Percentiles rank a stretch among this genome's conserved stretches.
Evolutionary conservation across 2,888 invertebrate genomes (phyloP).

Genomic region (Amitus sp.): DNA sequence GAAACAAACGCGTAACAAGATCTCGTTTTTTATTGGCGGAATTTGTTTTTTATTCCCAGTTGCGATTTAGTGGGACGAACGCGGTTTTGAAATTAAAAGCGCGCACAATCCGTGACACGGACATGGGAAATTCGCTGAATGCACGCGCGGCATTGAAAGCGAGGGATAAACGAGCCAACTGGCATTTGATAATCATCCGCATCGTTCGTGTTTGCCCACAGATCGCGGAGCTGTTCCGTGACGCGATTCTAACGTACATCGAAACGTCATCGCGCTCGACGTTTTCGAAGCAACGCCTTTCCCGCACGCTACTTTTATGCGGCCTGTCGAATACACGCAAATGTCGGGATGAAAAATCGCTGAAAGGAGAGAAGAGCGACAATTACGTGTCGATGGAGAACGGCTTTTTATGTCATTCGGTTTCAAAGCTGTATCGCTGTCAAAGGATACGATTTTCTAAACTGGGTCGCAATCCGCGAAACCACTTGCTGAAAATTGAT

Average conservation of each 20-base stretch:
- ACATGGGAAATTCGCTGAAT: conserved; percentile 21
- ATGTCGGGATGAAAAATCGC: conserved; percentile 8
- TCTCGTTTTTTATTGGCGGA: too few species aligned
- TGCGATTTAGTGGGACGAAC: too few species aligned
- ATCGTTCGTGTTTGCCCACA: conserved; percentile 44
- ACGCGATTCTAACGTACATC: conserved; percentile 45
- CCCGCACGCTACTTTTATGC: too few species aligned
- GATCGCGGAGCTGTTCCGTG: conserved; percentile 40
- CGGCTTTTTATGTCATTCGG: conserved; percentile 14
- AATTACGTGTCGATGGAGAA: conserved; percentile 15
- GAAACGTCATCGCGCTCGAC: conserved; percentile 44
- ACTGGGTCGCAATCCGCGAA: not conserved
- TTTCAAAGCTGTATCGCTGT: conserved; percentile 21
- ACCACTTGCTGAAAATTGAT: too few species aligned
- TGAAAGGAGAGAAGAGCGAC: conserved; percentile 1
- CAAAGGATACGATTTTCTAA: conserved; percentile 9
- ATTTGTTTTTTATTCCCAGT: too few species aligned
- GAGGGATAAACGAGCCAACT: conserved; percentile 38
- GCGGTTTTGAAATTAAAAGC: too few species aligned
- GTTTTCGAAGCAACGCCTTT: not conserved
- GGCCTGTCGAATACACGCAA: not conserved
- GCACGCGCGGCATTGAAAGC: conserved; percentile 5
- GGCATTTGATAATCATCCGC: conserved; percentile 54
- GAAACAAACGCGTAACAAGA: too few species aligned
- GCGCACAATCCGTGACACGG: too few species aligned